These are phyloP conservation scores for Saxidomus purpurata DNA, from an alignment of 1,140 invertebrate species.

Conservation along the genomic window DNA sequence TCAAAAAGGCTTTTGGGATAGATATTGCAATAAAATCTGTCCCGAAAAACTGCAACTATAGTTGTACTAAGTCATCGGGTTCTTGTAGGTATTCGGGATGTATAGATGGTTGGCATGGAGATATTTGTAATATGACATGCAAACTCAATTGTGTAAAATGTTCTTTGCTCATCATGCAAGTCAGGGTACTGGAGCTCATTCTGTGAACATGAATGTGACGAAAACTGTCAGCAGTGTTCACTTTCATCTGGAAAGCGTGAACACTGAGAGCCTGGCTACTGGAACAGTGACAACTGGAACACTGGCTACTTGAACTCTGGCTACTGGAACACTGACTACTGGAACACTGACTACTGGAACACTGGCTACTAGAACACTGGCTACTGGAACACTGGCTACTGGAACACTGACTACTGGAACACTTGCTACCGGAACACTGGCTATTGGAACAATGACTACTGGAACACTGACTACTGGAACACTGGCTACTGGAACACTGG, in stretches of 20 bases:
- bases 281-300: no score
- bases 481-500: no score
- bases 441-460: no score
- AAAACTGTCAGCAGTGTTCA: background rate
- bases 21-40: background rate
- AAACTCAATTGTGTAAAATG: background rate
- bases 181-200: background rate
- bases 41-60: background rate
- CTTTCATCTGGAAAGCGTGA: background rate
- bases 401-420: no score
- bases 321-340: no score
- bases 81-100: no score
- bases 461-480: no score
- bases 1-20: background rate
- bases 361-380: no score
- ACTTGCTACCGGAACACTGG: no score
- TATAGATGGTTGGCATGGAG: background rate
- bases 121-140: background rate
- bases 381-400: no score
- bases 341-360: no score
- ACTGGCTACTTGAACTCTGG: no score
- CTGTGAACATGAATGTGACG: background rate
- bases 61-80: background rate
- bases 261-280: background rate
- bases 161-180: background rate